phyloP scores from a whole-genome alignment of 2,797 vertebrate species.

The Poliocrania exsul region DNA sequence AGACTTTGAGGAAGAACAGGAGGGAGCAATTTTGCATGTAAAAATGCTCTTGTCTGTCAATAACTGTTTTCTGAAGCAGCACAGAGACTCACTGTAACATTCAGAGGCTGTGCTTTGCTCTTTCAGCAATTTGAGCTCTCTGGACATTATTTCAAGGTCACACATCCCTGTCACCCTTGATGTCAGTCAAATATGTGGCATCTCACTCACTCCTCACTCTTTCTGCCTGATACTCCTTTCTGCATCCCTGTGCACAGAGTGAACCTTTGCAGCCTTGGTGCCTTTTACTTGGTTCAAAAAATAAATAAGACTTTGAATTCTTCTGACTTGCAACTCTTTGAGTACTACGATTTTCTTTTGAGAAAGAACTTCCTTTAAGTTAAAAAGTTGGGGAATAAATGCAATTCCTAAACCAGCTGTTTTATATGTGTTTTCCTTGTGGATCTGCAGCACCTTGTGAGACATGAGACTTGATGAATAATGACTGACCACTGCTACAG shows the following conservation, averaged over 20 bases:
- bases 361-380: neutral
- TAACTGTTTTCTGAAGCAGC: neutral
- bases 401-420: neutral
- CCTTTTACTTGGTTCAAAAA: neutral
- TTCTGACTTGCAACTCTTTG: neutral
- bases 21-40: neutral
- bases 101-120: neutral
- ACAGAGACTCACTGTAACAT: neutral
- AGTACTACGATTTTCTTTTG: neutral
- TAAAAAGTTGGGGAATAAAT: neutral
- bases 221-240: neutral
- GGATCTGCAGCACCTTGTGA: neutral
- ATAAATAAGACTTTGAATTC: neutral
- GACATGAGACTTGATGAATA: neutral
- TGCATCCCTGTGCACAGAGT: neutral
- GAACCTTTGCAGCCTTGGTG: neutral
- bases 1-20: neutral
- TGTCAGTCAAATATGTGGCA: conserved; percentile 15
- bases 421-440: neutral
- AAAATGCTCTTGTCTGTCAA: neutral
- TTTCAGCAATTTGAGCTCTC: conserved; percentile 1
- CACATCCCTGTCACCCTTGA: neutral
- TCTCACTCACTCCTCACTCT: neutral
- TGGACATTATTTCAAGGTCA: conserved; percentile 61
- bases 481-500: neutral